Conservation (phyloP, 2,113 vertebrate species). For the Thinocorus orbignyianus region DNA sequence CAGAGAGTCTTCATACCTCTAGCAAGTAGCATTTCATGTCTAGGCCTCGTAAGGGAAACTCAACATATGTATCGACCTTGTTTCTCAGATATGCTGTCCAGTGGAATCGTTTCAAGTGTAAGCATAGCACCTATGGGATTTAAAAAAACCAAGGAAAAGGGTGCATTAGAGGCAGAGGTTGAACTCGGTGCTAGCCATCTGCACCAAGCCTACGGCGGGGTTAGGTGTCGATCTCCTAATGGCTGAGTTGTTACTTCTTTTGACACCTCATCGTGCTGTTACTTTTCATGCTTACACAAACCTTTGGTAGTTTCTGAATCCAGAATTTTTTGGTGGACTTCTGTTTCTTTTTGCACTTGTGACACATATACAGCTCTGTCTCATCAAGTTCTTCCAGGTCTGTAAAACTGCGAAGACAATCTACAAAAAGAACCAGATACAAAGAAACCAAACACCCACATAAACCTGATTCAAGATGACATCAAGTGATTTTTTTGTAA, state of each 20-base stretch:
- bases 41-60: conserved; percentile 90
- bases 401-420: conserved; percentile 96
- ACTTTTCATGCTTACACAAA: conserved; percentile 17
- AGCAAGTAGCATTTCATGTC: conserved; percentile 95
- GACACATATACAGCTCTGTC: conserved; percentile 96
- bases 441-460: neutral
- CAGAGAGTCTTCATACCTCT: conserved; percentile 77
- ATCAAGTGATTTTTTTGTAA: neutral
- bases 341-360: conserved; percentile 96
- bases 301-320: conserved; percentile 97
- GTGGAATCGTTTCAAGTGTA: conserved; percentile 97
- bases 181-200: neutral
- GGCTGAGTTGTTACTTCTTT: neutral
- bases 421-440: conserved; percentile 66
- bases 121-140: conserved; percentile 88
- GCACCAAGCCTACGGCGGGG: neutral
- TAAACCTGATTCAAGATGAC: neutral
- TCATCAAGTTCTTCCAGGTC: conserved; percentile 98
- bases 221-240: neutral
- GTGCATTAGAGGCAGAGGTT: neutral
- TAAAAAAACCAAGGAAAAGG: neutral
- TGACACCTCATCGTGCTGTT: neutral
- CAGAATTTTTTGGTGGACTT: conserved; percentile 99
- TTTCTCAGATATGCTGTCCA: conserved; percentile 98
- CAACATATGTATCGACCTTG: conserved; percentile 96